Base-by-base conservation (phyloP, 2,888 invertebrate genomes). In the Halictus ligatus region DNA sequence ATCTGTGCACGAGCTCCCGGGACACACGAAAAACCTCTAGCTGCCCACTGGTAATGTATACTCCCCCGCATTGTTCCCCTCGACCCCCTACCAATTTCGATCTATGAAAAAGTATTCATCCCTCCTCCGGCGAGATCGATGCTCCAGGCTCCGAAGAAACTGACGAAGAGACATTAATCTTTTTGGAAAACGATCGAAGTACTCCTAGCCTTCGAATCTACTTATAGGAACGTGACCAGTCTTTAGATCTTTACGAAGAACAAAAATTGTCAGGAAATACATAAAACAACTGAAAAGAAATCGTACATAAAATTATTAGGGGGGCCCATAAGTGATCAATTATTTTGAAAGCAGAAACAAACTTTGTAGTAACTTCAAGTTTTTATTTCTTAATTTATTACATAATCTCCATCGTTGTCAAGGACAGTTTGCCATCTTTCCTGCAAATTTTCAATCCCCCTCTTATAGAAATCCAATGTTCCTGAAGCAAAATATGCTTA, bases 31-130 rank as follows among this genome's bases (percentile, higher is more conserved):
- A 89, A 84, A 84, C 82, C 78, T 78, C 60, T 75, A 60, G 80
- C 75, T 69, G 84, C 72, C 81, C 81, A 64, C 48, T 78, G 76
- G 58, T 76, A 81, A 69, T 4, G 81, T 84, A 78, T 84, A 85
- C 78, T 77, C 86, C 84, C 80, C 73, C 80, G 15, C 43, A 90
- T 90, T 89, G 87, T 90, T 91, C 91, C 71, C 74, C 83, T 43
- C 82, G 83, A 43, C 35, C 35, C 87, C 88, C 89, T 92, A 91
- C 88, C 90, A 91, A 91, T 92, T 84, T 86, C 87, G 78, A 89
- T 81, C 75, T 58, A 67, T 43, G 80, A 81, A 83, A 84, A 88
- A 83, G 60, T 83, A 69, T 29, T 71, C 7, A 4, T 54, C 43
- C 10, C 76, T 69, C 35, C 35, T 35, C 5, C 29, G 21, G 29